Base-by-base conservation (phyloP, 2,888 invertebrate genomes). In the Galerucella calmariensis region DNA sequence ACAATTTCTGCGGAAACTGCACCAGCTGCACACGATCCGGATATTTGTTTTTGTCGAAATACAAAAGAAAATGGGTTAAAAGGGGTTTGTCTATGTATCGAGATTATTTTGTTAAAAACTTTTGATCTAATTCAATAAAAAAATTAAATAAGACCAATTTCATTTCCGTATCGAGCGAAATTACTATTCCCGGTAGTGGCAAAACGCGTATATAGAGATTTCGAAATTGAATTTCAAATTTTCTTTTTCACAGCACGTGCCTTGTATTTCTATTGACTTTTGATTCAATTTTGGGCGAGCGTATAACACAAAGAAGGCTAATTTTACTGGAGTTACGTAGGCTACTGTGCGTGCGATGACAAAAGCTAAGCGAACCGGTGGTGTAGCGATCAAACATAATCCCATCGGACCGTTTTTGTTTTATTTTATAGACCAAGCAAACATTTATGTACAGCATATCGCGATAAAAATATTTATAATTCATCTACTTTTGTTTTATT, bases 201-300 rank as follows among this genome's bases (percentile, higher is more conserved):
- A 72, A 70, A 76, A 70, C 71, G 75, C 68, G 75, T 74, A 76
- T 74, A 76, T 74, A 76, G 77, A 77, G 77, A 77, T 79, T 78
- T 74, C 59, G 74, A 77, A 78, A 79, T 79, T 77, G 77, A 78
- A 79, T 79, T 78, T 77, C 69, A 77, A 78, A 77, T 79, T 41
- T 77, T 75, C 75, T 68, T 75, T 71, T 67, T 65, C 65, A 69
- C 48, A 61, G 75, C 79, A 78, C 79, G 79, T 79, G 79, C 79
- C 75, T 27, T 63, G 81, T 79, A 82, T 84, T 83, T 82, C 82
- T 82, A 83, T 83, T 81, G 83, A 81, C 81, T 82, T 82, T 81
- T 82, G 83, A 84, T 84, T 84, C 83, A 82, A 84, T 84, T 84
- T 77, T 80, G 74, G 20, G 78, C 72, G 75, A 77, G 78, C 79